Base-by-base conservation (phyloP, 2,113 vertebrate genomes). In the Seriola rivoliana region DNA sequence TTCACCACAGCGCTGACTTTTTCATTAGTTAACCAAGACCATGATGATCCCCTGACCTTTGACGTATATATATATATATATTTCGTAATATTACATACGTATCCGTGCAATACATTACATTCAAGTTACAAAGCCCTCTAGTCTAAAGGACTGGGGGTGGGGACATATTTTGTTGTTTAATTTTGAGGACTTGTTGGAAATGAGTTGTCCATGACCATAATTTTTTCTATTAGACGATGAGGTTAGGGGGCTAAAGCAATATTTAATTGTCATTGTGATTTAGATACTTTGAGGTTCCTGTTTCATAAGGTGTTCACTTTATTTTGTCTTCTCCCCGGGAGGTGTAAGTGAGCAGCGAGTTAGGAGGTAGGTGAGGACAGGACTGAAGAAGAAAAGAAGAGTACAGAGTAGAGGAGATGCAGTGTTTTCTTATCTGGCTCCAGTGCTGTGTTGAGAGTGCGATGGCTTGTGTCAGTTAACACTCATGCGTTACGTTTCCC, bases 391-490 rank as follows among this genome's bases (percentile, higher is more conserved):
- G 50, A 42, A 54, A 17, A 9, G 50, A 8, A 23, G 21, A 40
- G 65, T 0, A 3, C 34, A 50, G 32, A 44, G 21, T 1, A 44
- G n/a, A 85, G 63, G 58, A 52, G 73, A 64, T 32, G 63, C 19
- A 71, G 32, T 12, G 25, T 34, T 60, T 9, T 8, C 36, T 25
- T 83, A 34, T 86, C 70, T 77, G 75, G 68, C 74, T 68, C 29
- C 38, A 8, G 38, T 52, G 60, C 50, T 59, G 74, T 57, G 46
- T 42, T 60, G 54, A 78, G 59, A 38, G 75, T 60, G 73, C 71
- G 78, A 87, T 90, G 89, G 68, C 57, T 80, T 79, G 64, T 84
- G 81, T 91, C 88, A 74, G 79, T 85, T 67, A 75, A 76, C 92
- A 86, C 88, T 66, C 76, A n/a, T 7, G 0, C 42, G 8, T 46